Evolutionary conservation across 2,113 vertebrate genomes (phyloP), one percentile per base, ranked within the genome.

Genomic region (Rostratula benghalensis): DNA sequence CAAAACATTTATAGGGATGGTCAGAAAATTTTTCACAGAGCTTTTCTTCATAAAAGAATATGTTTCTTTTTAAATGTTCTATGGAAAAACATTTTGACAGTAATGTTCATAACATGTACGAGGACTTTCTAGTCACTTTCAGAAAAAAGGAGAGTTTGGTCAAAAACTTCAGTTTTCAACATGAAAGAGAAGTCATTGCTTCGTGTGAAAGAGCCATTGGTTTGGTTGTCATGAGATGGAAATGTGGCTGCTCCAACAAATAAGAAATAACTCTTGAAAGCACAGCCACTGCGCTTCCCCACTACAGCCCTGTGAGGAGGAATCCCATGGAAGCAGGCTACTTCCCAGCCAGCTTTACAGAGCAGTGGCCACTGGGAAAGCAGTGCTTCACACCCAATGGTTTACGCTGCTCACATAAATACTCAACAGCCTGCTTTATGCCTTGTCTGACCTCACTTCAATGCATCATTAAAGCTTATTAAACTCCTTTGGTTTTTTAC

Each of bases 231-330:
- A 82, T 35, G 37, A 71, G 37, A 79, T 45, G 24, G 28, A 90
- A 65, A 31, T 48, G 18, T 17, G 45, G 31, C 41, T 77, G 45
- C 37, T 89, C n/a, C 9, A 19, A 85, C 43, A 94, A 90, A 60
- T 30, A 69, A 88, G 48, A 79, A 75, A 35, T 23, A 6, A 51
- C 11, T 51, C 7, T 18, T 51, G 39, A 90, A 53, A 69, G 17
- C 60, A 70, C 8, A 61, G 37, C 6, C 48, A 18, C 33, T 71
- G 25, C 3, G 21, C 5, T 39, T 39, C 6, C 20, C 37, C 35
- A 24, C 24, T 39, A n/a, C 1, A 54, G 45, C 37, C n/a, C 33
- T 6, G 1, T 0, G 1, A 64, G 30, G 23, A 28, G 35, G 56
- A 93, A 85, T 30, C 23, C 35, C 5, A 1, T 30, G 53, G 53